phyloP scores from a whole-genome alignment of 2,797 vertebrate genomes.

The Pogoniulus pusillus region DNA sequence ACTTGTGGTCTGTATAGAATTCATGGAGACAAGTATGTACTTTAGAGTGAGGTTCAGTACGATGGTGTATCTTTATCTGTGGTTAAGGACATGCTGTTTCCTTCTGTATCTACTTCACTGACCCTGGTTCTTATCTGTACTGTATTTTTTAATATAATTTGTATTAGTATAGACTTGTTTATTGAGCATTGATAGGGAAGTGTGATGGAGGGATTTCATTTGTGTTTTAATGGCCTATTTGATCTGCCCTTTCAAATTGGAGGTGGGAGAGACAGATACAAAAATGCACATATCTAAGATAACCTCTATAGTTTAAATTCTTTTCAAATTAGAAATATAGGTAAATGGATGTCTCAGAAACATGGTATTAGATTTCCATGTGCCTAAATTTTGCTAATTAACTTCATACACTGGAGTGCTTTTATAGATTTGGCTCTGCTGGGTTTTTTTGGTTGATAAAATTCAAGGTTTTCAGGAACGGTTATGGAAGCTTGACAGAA shows the following conservation, averaged over 20 bases:
- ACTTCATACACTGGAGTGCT: not conserved
- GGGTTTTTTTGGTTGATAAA: not conserved
- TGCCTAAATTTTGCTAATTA: not conserved
- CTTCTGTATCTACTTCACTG: not conserved
- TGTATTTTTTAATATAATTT: not conserved
- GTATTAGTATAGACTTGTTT: not conserved
- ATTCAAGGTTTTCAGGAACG: not conserved
- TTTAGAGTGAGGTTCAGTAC: not conserved
- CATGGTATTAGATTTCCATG: not conserved
- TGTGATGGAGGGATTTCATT: not conserved
- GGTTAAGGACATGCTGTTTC: not conserved
- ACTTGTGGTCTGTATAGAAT: not conserved
- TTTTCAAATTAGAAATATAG: not conserved
- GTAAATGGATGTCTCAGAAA: not conserved
- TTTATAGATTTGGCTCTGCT: not conserved
- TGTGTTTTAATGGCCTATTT: not conserved
- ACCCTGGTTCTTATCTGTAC: not conserved
- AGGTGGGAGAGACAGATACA: not conserved
- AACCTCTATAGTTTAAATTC: not conserved
- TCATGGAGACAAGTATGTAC: not conserved
- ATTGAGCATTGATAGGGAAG: not conserved
- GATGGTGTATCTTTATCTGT: not conserved
- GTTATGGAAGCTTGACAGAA: not conserved
- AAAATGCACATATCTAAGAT: not conserved
- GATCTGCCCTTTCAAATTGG: not conserved